Evolutionary conservation across 2,797 vertebrate species (phyloP), one percentile per base, ranked within the genome.

Genomic region (Acomys russatus): DNA sequence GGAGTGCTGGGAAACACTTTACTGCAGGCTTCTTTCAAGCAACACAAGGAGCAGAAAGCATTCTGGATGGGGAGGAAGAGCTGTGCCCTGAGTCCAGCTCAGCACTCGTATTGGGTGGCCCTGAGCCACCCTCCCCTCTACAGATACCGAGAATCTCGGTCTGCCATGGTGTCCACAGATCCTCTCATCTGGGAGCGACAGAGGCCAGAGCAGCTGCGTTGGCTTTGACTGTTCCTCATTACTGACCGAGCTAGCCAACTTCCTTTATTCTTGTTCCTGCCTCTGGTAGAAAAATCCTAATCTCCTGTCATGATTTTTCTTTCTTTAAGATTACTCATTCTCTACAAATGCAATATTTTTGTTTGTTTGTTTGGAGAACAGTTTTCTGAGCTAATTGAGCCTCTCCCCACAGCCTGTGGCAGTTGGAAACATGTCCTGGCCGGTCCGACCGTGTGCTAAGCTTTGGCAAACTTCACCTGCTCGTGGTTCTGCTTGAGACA

Each of bases 401-500:
- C 86, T 88, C 63, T 82, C 93, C 93, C 85, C 5, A 0, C 11
- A 74, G 44, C 74, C 85, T 2, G 0, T 9, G 38, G 68, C 7
- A 10, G n/a, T 68, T 68, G 51, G 66, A 78, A 79, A 33, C 88
- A 61, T 33, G 94, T 80, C 38, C 63, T 0, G 8, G 59, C 84
- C 0, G 71, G 96, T 74, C 68, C 0, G 0, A 35, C n/a, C 51
- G 61, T 44, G 59, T 10, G 49, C 35, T 18, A 20, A n/a, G 64
- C 64, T 28, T 92, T 83, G 35, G n/a, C 23, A 76, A 91, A 87
- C 59, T 77, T 82, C 33, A 99, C 99, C 99, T 99, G 99, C 97
- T 99, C 99, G 0, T 99, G 99, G 98, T 99, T 99, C 98, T 99
- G 99, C 98, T 98, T 99, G 88, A 99, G 99, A 97, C 96, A 99